Conservation (phyloP, 2,113 vertebrate genomes). For the Hypocryptadius cinnamomeus region DNA sequence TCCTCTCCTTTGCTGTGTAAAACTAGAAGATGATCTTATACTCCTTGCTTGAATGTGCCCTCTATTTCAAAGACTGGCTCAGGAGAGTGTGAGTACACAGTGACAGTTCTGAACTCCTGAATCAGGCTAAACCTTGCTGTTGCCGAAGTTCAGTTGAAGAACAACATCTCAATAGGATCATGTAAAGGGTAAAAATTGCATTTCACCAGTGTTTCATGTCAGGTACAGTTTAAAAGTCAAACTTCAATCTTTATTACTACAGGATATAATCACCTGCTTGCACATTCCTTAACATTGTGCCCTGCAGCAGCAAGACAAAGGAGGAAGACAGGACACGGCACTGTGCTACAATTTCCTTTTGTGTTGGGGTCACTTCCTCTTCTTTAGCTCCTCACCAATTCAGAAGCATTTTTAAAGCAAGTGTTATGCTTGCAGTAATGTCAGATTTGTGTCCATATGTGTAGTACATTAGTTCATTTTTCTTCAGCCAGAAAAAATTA, state of each 20-base stretch:
- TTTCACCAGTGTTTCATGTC: not conserved
- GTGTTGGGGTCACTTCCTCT: not conserved
- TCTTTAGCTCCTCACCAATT: not conserved
- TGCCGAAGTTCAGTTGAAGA: not conserved
- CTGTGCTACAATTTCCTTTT: not conserved
- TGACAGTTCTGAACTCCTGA: not conserved
- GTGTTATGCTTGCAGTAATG: not conserved
- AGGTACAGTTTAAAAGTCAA: not conserved
- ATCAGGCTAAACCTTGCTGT: not conserved
- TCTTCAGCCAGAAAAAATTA: not conserved
- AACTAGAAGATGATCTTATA: not conserved
- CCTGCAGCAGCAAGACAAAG: not conserved
- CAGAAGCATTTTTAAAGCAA: not conserved
- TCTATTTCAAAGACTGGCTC: not conserved
- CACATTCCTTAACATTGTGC: not conserved
- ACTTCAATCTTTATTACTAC: not conserved
- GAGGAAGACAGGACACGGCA: not conserved
- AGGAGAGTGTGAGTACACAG: not conserved
- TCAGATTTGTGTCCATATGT: not conserved
- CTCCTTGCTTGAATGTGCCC: not conserved
- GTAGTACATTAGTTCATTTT: not conserved
- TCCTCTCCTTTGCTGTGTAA: not conserved
- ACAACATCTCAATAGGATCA: not conserved
- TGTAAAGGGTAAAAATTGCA: not conserved
- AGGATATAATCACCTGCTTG: not conserved